phyloP scores from a whole-genome alignment of 1,140 invertebrate species.

The Linepithema humile region DNA sequence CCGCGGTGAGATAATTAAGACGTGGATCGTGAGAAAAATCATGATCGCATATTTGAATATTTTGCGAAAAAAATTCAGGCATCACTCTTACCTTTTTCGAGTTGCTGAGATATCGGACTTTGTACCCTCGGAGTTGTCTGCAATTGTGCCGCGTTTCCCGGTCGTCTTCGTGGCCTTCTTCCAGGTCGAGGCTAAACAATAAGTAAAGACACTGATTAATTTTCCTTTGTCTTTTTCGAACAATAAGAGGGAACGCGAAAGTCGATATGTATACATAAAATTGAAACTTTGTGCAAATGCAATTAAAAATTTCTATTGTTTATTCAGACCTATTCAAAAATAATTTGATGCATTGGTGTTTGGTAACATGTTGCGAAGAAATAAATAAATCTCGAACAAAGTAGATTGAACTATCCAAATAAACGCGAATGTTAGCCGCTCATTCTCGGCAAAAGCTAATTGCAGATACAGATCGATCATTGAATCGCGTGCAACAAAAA shows the following conservation, averaged over 20 bases:
- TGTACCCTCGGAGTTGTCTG: slow-evolving; percentile 78
- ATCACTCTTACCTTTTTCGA: slow-evolving; percentile 79
- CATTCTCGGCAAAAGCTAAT: not conserved
- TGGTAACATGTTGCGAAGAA: not conserved
- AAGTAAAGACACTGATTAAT: slow-evolving; percentile 37
- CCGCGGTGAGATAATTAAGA: not conserved
- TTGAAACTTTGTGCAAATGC: not conserved
- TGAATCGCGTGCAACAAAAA: slow-evolving; percentile 36
- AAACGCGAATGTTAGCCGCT: not conserved
- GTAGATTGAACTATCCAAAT: not conserved
- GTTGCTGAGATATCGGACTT: slow-evolving; percentile 80
- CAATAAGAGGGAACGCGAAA: not conserved
- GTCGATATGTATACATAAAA: not conserved
- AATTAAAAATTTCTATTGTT: not conserved
- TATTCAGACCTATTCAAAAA: not conserved
- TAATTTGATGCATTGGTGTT: not conserved
- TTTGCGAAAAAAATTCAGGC: not conserved
- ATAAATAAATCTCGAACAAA: not conserved
- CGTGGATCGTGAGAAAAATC: not conserved
- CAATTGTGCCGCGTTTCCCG: slow-evolving; percentile 78
- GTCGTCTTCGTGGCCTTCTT: slow-evolving; percentile 81
- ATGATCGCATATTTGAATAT: not conserved
- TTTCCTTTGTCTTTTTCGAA: not conserved
- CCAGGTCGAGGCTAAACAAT: slow-evolving; percentile 79
- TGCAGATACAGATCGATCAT: slow-evolving; percentile 6